Evolutionary conservation across 2,113 vertebrate species (phyloP), one percentile per base, ranked within the genome.

Genomic region (Xenopus borealis): DNA sequence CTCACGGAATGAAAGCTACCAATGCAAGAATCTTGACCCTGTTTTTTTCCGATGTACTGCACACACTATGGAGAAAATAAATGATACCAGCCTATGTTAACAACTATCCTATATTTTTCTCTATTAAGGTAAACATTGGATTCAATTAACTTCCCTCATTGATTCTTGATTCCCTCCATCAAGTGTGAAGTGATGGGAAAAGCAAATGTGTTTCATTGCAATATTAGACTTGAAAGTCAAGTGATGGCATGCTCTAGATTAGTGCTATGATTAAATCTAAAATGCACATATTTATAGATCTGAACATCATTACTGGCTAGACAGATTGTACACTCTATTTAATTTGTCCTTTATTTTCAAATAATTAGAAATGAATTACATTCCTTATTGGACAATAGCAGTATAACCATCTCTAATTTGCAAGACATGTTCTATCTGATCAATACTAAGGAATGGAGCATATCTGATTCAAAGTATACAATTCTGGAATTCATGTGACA

Each of bases 341-440:
- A 86, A 82, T 85, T 80, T 75, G 67, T 81, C 80, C 81, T 86
- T 85, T 81, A 82, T 79, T 80, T 76, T 78, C 78, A 75, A 66
- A 71, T 78, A 83, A 78, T 79, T 85, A 76, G 75, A 80, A 79
- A 79, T 75, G 78, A 82, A 88, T 82, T 88, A 76, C 80, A 84
- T 83, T 82, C 80, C 79, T 72, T 82, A 83, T 83, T 73, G 72
- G 71, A 83, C 80, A 82, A 81, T 78, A 59, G 78, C 81, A 80
- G 80, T 85, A 81, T 85, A 89, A 82, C 84, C 81, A 84, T 70
- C 79, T 81, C 83, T 88, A 83, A 88, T 85, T 87, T 86, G 82
- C 87, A 87, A 87, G 85, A 79, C 70, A 84, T 76, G 83, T 88
- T 82, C 85, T 80, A 65, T 69, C 63, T 80, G 78, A 86, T 88